Evolutionary conservation across 1,140 invertebrate genomes (phyloP).

Genomic region (Belonocnema kinseyi): DNA sequence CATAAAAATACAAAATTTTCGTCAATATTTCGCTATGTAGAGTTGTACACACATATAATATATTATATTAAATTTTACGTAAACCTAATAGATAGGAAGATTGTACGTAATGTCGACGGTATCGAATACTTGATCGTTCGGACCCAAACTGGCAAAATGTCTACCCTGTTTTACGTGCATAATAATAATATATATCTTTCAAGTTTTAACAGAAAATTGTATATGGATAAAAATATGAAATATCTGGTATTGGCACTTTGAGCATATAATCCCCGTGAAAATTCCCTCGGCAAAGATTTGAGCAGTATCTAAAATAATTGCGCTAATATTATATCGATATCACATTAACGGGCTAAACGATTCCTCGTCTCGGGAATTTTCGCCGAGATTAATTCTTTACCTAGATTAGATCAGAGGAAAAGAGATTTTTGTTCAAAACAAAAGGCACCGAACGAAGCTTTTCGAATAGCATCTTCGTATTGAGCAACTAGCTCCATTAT

Average conservation of each 20-base stretch:
- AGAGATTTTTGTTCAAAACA: not conserved
- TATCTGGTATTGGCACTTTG: constrained; percentile 13
- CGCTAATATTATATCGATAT: constrained; percentile 14
- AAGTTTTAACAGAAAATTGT: too few species aligned
- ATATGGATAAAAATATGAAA: not conserved
- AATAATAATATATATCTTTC: not conserved
- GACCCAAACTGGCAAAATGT: constrained; percentile 8
- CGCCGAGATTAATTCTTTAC: not conserved
- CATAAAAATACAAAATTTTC: constrained; percentile 31
- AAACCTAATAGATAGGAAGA: not conserved
- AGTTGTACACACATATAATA: constrained; percentile 1
- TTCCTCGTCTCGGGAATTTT: not conserved
- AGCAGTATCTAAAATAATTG: constrained; percentile 24
- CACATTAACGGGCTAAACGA: constrained; percentile 24
- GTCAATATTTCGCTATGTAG: constrained; percentile 7
- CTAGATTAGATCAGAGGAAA: not conserved
- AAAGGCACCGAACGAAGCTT: constrained; percentile 17
- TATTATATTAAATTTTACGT: constrained; percentile 21
- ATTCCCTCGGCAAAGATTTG: constrained; percentile 11
- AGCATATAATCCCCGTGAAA: constrained; percentile 14
- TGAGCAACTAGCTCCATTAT: constrained; percentile 11
- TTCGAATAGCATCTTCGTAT: constrained; percentile 7
- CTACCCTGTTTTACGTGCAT: constrained; percentile 4
- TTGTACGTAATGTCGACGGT: not conserved
- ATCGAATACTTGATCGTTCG: constrained; percentile 23